Percentiles rank a stretch among this genome's conserved stretches.
These are phyloP conservation scores for Nebria ingens DNA, from an alignment of 1,140 invertebrate genomes.

Conservation along the genomic window DNA sequence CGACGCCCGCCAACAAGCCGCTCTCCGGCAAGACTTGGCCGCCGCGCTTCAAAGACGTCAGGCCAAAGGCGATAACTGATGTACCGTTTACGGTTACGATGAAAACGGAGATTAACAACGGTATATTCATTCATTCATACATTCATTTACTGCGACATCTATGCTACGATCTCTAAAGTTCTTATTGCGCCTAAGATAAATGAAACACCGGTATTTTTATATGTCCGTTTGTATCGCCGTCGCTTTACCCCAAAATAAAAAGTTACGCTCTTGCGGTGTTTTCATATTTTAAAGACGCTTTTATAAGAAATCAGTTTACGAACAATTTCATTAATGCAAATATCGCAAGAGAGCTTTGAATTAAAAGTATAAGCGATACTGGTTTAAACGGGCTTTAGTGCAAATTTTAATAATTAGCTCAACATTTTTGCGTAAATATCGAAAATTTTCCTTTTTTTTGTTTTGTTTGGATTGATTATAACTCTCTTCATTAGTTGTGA, in stretches of 20 bases:
- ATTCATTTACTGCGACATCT: neutral
- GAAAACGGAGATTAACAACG: neutral
- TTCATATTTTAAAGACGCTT: too few species aligned
- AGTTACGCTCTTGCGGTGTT: too few species aligned
- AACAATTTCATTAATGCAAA: too few species aligned
- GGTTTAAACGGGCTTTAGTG: neutral
- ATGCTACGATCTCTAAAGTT: too few species aligned
- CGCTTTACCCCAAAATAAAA: too few species aligned
- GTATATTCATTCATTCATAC: neutral
- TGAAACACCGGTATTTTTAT: too few species aligned
- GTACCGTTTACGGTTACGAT: slow-evolving; percentile 12
- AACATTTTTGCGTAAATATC: neutral
- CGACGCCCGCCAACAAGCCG: slow-evolving; percentile 72
- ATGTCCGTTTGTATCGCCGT: too few species aligned
- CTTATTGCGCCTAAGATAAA: too few species aligned
- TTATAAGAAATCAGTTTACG: too few species aligned
- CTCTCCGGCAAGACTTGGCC: slow-evolving; percentile 77
- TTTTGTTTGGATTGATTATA: too few species aligned
- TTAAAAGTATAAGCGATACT: neutral
- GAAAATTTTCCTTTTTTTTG: neutral
- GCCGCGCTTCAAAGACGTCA: slow-evolving; percentile 68
- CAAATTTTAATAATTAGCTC: neutral
- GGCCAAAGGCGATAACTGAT: slow-evolving; percentile 47
- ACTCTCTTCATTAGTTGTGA: too few species aligned
- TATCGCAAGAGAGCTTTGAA: too few species aligned